Percentiles rank a stretch among this genome's conserved stretches.
These are phyloP conservation scores for Chromis chromis DNA, from an alignment of 2,797 vertebrate genomes.

Conservation along the genomic window DNA sequence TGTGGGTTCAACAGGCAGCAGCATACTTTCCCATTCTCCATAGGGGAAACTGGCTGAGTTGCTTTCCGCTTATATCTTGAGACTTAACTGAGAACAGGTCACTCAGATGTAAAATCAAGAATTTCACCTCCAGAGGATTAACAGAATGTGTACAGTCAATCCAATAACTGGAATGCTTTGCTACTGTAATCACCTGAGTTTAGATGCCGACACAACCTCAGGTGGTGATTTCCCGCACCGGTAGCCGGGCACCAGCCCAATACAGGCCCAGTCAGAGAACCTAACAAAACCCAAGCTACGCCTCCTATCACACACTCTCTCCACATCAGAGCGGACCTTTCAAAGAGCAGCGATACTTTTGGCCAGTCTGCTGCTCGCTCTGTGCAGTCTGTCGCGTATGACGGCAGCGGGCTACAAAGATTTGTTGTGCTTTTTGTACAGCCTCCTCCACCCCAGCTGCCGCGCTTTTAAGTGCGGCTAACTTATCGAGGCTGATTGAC, in stretches of 20 bases:
- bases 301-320: constrained; percentile 29
- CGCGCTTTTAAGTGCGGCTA: constrained; percentile 36
- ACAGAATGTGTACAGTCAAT: constrained; percentile 34
- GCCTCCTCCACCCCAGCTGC: constrained; percentile 57
- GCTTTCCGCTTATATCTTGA: constrained; percentile 65
- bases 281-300: constrained; percentile 33
- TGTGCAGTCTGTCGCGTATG: constrained; percentile 26
- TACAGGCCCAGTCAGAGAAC: constrained; percentile 8
- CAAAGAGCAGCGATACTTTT: constrained; percentile 42
- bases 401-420: constrained; percentile 45
- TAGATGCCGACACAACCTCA: constrained; percentile 12
- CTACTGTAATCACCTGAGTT: constrained; percentile 5
- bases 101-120: constrained; percentile 76
- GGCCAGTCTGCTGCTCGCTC: constrained; percentile 39
- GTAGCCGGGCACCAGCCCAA: not conserved
- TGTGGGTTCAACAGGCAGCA: constrained; percentile 63
- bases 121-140: constrained; percentile 32
- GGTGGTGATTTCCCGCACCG: constrained; percentile 12
- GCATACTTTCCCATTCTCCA: constrained; percentile 54
- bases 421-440: constrained; percentile 43
- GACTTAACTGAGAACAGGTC: constrained; percentile 55
- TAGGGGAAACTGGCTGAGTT: constrained; percentile 43
- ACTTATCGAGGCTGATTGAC: constrained; percentile 59
- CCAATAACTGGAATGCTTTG: constrained; percentile 28
- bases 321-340: constrained; percentile 34